These are phyloP conservation scores for Chlorodrepanis virens DNA, from an alignment of 2,113 vertebrate genomes.

Conservation along the genomic window DNA sequence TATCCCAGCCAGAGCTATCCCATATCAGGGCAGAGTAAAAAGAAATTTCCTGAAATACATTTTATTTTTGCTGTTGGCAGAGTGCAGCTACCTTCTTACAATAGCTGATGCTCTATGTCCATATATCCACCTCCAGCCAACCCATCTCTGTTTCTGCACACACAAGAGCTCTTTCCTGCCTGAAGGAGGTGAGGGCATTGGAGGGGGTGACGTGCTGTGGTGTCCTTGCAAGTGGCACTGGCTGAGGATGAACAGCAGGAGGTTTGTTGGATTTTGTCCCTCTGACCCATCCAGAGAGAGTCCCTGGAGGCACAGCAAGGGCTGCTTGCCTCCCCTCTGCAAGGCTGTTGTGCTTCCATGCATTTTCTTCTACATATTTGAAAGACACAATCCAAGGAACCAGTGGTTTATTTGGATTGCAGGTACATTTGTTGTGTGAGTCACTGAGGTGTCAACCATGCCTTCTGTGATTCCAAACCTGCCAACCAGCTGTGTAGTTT, in stretches of 20 bases:
- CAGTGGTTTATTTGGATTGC: neutral
- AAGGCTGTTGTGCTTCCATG: neutral
- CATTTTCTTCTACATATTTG: neutral
- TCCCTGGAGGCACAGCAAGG: neutral
- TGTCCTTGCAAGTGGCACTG: neutral
- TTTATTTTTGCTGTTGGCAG: neutral
- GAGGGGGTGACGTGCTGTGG: neutral
- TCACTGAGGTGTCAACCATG: neutral
- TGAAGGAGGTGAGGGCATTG: neutral
- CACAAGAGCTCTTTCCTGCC: neutral
- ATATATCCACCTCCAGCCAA: neutral
- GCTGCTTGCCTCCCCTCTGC: neutral
- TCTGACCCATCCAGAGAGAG: neutral
- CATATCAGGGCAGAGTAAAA: neutral
- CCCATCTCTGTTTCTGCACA: neutral
- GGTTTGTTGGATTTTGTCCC: neutral
- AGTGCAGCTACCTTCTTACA: neutral
- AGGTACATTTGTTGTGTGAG: neutral
- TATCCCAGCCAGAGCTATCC: neutral
- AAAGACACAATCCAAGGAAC: neutral
- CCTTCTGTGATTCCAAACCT: neutral
- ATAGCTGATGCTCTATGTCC: neutral
- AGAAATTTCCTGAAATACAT: neutral
- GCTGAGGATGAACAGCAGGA: neutral
- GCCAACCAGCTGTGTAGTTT: neutral